Evolutionary conservation across 2,113 vertebrate genomes (phyloP).

Genomic region (Laticauda colubrina): DNA sequence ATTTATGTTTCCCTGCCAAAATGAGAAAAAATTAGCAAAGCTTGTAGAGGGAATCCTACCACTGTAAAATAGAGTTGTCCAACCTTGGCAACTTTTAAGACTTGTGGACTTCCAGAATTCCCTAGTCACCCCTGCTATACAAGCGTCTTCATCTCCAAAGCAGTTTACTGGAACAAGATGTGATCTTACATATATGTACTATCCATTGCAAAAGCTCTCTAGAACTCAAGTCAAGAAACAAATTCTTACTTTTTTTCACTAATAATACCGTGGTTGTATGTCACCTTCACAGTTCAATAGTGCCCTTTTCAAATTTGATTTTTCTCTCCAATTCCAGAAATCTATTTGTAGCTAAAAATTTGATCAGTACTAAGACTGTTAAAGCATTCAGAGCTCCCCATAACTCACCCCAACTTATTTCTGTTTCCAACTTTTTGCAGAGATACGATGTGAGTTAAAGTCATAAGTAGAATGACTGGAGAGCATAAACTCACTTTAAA

Average conservation of each 20-base stretch:
- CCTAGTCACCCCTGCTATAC: background rate
- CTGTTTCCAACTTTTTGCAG: background rate
- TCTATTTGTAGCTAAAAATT: background rate
- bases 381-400: background rate
- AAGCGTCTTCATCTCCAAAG: background rate
- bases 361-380: background rate
- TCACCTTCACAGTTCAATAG: background rate
- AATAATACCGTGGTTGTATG: background rate
- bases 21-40: background rate
- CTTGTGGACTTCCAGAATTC: background rate
- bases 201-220: background rate
- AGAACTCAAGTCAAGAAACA: background rate
- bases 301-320: background rate
- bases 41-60: background rate
- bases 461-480: background rate
- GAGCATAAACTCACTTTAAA: background rate
- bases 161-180: background rate
- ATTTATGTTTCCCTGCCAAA: background rate
- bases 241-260: background rate
- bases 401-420: background rate
- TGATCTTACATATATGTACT: background rate
- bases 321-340: background rate
- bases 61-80: background rate
- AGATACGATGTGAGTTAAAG: background rate
- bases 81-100: background rate